phyloP scores from a whole-genome alignment of 2,888 invertebrate genomes.

The Endomychus coccineus region DNA sequence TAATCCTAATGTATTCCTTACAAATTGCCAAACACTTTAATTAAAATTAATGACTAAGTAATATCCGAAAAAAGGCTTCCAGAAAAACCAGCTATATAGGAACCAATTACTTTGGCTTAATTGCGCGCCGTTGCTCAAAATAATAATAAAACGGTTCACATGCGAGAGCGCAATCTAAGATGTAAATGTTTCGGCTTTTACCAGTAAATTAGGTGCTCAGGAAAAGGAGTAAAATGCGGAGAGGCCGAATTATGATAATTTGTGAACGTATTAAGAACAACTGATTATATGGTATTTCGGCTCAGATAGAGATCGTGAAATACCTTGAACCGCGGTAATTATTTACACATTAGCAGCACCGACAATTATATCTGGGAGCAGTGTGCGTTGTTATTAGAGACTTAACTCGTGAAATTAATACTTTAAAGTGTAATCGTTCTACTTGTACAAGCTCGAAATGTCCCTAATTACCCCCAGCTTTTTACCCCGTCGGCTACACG shows the following conservation, averaged over 20 bases:
- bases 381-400: conserved; percentile 39
- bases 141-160: conserved; percentile 21
- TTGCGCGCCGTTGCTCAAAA: conserved; percentile 10
- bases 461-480: conserved; percentile 26
- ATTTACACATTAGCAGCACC: conserved; percentile 44
- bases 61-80: conserved; percentile 6
- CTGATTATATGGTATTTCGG: conserved; percentile 33
- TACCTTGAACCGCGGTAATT: conserved; percentile 41
- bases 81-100: conserved; percentile 7
- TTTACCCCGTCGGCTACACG: conserved; percentile 18
- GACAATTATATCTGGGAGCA: conserved; percentile 40
- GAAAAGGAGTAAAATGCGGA: conserved; percentile 20
- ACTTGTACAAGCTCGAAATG: conserved; percentile 20
- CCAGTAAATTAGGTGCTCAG: conserved; percentile 10
- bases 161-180: conserved; percentile 33
- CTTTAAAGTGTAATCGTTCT: conserved; percentile 39
- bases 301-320: conserved; percentile 39
- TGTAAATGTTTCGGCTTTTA: conserved; percentile 27
- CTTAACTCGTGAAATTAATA: conserved; percentile 42
- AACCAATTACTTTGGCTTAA: conserved; percentile 9
- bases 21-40: conserved; percentile 12
- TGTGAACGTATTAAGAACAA: conserved; percentile 31
- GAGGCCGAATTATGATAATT: conserved; percentile 34
- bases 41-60: too few relatives aligned
- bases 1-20: too few relatives aligned